Percentiles rank a stretch among this genome's conserved stretches.
Evolutionary conservation across 2,797 vertebrate species (phyloP).

Genomic region (Adelosebastes latens): DNA sequence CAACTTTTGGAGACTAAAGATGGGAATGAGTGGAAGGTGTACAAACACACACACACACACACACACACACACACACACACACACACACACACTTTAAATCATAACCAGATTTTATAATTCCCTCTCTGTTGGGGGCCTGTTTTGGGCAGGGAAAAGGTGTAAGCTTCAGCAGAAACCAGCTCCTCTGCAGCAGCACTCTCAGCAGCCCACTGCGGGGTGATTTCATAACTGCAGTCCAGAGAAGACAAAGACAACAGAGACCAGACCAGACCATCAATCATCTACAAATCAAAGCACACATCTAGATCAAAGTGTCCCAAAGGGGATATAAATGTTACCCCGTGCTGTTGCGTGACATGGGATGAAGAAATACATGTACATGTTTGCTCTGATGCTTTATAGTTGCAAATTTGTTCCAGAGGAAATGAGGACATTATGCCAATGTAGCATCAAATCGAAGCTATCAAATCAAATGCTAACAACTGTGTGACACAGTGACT

Average conservation of each 20-base stretch:
- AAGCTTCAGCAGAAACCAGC: constrained; percentile 27
- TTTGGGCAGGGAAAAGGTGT: constrained; percentile 22
- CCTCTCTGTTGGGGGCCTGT: constrained; percentile 9
- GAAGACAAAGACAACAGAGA: constrained; percentile 18
- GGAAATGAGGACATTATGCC: neutral
- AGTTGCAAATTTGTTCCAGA: neutral
- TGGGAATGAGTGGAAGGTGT: neutral
- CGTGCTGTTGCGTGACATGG: neutral
- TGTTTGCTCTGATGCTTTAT: neutral
- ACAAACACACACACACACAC: neutral
- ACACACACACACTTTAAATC: neutral
- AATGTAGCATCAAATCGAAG: neutral
- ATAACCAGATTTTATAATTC: constrained; percentile 8
- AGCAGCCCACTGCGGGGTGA: constrained; percentile 1
- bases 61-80: neutral
- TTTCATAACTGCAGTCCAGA: constrained; percentile 45
- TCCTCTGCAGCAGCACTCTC: constrained; percentile 19
- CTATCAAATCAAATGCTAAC: neutral
- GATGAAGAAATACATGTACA: neutral
- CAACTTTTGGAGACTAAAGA: constrained; percentile 4
- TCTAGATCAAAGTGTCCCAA: constrained; percentile 2
- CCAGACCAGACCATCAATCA: constrained; percentile 22
- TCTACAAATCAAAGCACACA: constrained; percentile 13
- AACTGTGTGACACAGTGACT: neutral
- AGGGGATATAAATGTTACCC: neutral